Base-by-base conservation (phyloP, 2,113 vertebrate species). In the Odocoileus hemionus region DNA sequence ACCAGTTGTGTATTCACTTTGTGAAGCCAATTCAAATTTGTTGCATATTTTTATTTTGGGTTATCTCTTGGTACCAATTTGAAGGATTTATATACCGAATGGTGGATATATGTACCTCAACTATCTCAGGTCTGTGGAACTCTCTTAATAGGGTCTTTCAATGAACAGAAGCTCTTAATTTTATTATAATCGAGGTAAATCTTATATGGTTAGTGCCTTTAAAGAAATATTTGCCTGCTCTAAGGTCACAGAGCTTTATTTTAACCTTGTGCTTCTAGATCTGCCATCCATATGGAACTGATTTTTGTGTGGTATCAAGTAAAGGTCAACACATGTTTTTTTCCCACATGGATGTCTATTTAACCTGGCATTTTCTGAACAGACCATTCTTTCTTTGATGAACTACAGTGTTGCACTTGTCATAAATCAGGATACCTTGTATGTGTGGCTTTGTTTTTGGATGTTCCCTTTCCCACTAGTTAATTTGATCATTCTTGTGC, bases 111-210 rank as follows among this genome's bases (percentile, higher is more conserved):
- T 70, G 23, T 82, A 55, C 50, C 7, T 74, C 26, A 52, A 7
- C 47, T 90, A 30, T 86, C 84, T 78, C 23, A 58, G 70, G 2
- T 82, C 12, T 78, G 52, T 82, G 36, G n/a, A 15, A 36, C 21
- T 74, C 61, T 91, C 47, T 80, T 70, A 89, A 47, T 21, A 55
- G 12, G 82, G 39, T 82, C 57, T 93, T 76, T 89, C 47, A 95
- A 21, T 90, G 39, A 92, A 70, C 50, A 96, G 45, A 93, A 93
- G 19, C 58, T 91, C 89, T 86, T 95, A 86, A 64, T 54, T 93
- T 93, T 96, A 45, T 57, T 61, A 74, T 39, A 79, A 91, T 92
- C 2, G 8, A 91, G 39, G 47, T 87, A 92, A 84, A 47, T 15
- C 6, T 52, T 76, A 93, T 93, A 61, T 91, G 19, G 28, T 80